These are phyloP conservation scores for Luidia sarsii DNA, from an alignment of 53 echinoderm and acorn worm genomes.

Conservation along the genomic window DNA sequence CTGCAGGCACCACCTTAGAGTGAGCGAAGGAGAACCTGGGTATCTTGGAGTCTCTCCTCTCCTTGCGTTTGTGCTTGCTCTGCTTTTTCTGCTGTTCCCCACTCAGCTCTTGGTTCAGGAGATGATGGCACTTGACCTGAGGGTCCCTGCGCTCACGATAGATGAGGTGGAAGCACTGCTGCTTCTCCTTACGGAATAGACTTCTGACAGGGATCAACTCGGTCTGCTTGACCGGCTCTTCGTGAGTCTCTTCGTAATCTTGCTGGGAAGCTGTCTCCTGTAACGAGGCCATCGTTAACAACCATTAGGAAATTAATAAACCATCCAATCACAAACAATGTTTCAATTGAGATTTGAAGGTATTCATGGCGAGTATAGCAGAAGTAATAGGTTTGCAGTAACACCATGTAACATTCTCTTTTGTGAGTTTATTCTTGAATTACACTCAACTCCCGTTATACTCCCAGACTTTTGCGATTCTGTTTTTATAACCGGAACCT, in stretches of 20 bases:
- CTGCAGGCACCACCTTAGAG: slow-evolving; percentile 13
- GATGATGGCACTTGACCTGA: slow-evolving; percentile 53
- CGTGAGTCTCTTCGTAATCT: slow-evolving; percentile 5
- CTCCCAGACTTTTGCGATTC: no score
- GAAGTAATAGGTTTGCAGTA: no score
- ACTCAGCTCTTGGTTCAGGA: slow-evolving; percentile 53
- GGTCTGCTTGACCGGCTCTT: neutral
- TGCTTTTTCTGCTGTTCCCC: slow-evolving; percentile 64
- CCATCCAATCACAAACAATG: no score
- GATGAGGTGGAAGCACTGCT: slow-evolving; percentile 41
- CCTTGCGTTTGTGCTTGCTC: slow-evolving; percentile 55
- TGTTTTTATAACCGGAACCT: no score
- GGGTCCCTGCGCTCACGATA: slow-evolving; percentile 49
- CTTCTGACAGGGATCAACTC: neutral
- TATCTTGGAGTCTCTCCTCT: slow-evolving; percentile 36
- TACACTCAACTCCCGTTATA: no score
- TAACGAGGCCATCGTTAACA: no score
- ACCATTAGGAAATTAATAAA: no score
- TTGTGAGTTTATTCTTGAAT: no score
- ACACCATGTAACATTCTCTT: no score
- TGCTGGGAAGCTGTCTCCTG: slow-evolving; percentile 45
- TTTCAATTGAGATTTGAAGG: no score
- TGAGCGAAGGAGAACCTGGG: slow-evolving; percentile 38
- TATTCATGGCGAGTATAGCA: no score
- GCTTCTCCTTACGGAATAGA: slow-evolving; percentile 39